A percentile compares a stretch with the other conserved stretches of the same genome.
Conservation (phyloP, 2,797 vertebrate genomes). For the Hoplostethus atlanticus region DNA sequence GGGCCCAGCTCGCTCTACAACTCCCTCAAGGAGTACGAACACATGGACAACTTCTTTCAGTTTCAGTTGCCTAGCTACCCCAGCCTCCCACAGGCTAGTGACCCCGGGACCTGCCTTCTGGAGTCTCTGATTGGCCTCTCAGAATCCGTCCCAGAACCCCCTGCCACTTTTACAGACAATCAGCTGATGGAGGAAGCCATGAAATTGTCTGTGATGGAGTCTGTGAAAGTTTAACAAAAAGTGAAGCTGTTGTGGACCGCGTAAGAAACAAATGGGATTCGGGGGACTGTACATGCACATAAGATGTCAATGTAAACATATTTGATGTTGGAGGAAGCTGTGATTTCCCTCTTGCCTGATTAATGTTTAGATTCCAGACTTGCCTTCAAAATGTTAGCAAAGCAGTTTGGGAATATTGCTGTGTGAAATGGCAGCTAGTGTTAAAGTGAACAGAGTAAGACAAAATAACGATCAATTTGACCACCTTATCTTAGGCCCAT, state of each 20-base stretch:
- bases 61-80: conserved; percentile 90
- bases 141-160: conserved; percentile 90
- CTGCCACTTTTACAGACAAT: conserved; percentile 92
- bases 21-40: conserved; percentile 92
- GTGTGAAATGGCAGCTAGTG: conserved; percentile 84
- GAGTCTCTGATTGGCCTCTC: conserved; percentile 95
- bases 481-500: conserved; percentile 52
- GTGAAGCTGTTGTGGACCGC: conserved; percentile 54
- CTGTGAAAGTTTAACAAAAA: conserved; percentile 87
- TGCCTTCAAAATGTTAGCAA: conserved; percentile 85
- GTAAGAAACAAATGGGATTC: conserved; percentile 46
- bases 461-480: conserved; percentile 59
- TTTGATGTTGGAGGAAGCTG: conserved; percentile 78
- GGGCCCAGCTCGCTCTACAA: conserved; percentile 94
- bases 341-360: conserved; percentile 79
- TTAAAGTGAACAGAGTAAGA: conserved; percentile 60
- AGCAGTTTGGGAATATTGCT: conserved; percentile 78
- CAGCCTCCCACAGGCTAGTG: conserved; percentile 85
- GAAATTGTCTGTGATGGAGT: conserved; percentile 92
- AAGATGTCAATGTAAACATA: conserved; percentile 66
- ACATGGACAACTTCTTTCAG: conserved; percentile 91
- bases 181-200: conserved; percentile 95
- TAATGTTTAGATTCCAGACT: conserved; percentile 77
- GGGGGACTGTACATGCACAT: conserved; percentile 76
- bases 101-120: conserved; percentile 90